Evolutionary conservation across 2,888 invertebrate species (phyloP), one percentile per base, ranked within the genome.

Genomic region (Lagria hirta): DNA sequence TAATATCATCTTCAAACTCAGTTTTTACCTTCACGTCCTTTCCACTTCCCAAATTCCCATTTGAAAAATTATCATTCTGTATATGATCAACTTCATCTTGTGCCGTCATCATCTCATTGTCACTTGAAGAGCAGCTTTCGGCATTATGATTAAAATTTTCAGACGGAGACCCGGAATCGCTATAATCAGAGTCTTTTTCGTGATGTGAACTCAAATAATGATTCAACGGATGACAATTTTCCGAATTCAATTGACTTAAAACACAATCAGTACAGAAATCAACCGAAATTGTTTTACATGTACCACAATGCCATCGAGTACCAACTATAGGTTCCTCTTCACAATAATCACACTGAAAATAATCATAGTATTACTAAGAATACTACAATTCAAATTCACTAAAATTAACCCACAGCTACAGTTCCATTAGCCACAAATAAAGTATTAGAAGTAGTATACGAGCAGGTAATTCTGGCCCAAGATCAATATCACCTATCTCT

Each of bases 251-350:
- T 61, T 82, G 81, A 2, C 74, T 68, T 1, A 80, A 63, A 1
- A 81, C 75, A 57, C 85, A 85, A 55, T 82, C 80, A 1, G 77
- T 74, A 56, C 87, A 87, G 54, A 81, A 77, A 64, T 86, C 82
- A 1, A 83, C 66, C 1, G 74, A 73, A 21, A 68, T 66, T 2
- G 64, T 60, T 26, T 74, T 70, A 58, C 87, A 88, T 38, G 80
- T 78, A 14, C 73, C 70, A 58, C 88, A 88, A 57, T 83, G 82
- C 85, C 86, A 88, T 38, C 84, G 72, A 6, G 77, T 76, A 6
- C 83, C 83, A 12, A 74, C 68, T 29, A 85, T 77, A 1, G 85
- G 83, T 13, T 81, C 77, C 47, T 78, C 77, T 1, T 74, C 71
- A 60, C 88, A 88, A 10, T 75, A 71, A 54, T 78, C 77, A 66